A percentile compares a stretch with the other conserved stretches of the same genome.
Conservation (phyloP, 2,888 invertebrate genomes). For the Tromatobia lineatoria region DNA sequence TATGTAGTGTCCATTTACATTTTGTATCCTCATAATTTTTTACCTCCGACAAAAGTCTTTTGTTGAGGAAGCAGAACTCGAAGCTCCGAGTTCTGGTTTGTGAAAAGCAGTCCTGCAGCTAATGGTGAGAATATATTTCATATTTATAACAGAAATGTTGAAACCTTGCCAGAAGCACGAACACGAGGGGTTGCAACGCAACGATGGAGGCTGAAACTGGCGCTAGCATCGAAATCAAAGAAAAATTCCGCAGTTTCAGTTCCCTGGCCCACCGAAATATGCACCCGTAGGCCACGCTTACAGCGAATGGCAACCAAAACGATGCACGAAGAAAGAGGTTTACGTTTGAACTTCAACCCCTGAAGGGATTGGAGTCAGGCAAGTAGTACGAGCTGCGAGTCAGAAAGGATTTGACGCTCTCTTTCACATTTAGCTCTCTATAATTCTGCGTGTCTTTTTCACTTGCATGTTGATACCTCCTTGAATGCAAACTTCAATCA, state of each 20-base stretch:
- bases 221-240: constrained; percentile 52
- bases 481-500: constrained; percentile 34
- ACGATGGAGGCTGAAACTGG: not conserved
- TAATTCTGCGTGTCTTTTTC: constrained; percentile 26
- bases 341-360: constrained; percentile 61
- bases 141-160: constrained; percentile 62
- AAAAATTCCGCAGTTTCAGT: constrained; percentile 62
- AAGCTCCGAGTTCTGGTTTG: not conserved
- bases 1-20: too few relatives aligned
- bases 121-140: constrained; percentile 54
- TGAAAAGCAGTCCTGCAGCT: not conserved
- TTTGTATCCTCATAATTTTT: not conserved
- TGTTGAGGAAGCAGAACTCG: constrained; percentile 5
- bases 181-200: constrained; percentile 11
- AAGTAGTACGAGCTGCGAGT: constrained; percentile 61
- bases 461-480: constrained; percentile 25
- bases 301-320: constrained; percentile 24
- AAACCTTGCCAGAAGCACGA: constrained; percentile 44
- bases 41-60: not conserved
- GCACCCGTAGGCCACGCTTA: constrained; percentile 51
- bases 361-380: constrained; percentile 37
- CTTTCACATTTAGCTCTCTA: constrained; percentile 54
- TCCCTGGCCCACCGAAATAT: constrained; percentile 54
- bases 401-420: constrained; percentile 66
- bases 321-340: constrained; percentile 12